Percentiles rank a stretch among this genome's conserved stretches.
These are phyloP conservation scores for Sphenodon punctatus DNA, from an alignment of 2,797 vertebrate genomes.

Conservation along the genomic window DNA sequence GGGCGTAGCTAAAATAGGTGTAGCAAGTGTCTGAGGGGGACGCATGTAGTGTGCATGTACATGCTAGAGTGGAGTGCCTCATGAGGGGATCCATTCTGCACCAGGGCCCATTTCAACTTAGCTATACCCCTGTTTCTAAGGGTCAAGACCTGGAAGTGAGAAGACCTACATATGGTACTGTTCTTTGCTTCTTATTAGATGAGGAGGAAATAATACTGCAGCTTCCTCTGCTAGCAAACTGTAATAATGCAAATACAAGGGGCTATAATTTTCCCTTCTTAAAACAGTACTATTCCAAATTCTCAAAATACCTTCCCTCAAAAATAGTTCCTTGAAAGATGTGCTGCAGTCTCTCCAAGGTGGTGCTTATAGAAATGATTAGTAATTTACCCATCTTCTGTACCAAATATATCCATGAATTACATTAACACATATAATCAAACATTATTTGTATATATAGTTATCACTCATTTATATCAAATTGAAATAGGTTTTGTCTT, in stretches of 20 bases:
- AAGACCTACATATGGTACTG: too few relatives aligned
- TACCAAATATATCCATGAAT: not conserved
- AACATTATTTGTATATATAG: not conserved
- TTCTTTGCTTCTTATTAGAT: too few relatives aligned
- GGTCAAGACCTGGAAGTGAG: accelerated
- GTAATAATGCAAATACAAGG: not conserved
- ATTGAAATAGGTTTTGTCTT: not conserved
- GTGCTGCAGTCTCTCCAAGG: not conserved
- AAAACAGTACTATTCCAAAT: not conserved
- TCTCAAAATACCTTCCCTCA: not conserved
- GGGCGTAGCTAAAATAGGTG: too few relatives aligned
- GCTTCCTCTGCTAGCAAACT: not conserved
- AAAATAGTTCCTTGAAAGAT: not conserved
- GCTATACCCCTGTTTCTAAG: too few relatives aligned
- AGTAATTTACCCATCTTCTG: not conserved
- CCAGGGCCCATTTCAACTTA: too few relatives aligned
- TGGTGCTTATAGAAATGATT: not conserved
- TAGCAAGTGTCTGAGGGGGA: too few relatives aligned
- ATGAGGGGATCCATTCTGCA: too few relatives aligned
- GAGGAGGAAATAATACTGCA: not conserved
- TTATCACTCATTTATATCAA: not conserved
- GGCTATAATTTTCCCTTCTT: not conserved
- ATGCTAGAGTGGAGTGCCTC: too few relatives aligned
- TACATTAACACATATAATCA: not conserved
- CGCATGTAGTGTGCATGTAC: too few relatives aligned